Conservation (phyloP, 2,888 invertebrate genomes). For the Marronus borbonicus region DNA sequence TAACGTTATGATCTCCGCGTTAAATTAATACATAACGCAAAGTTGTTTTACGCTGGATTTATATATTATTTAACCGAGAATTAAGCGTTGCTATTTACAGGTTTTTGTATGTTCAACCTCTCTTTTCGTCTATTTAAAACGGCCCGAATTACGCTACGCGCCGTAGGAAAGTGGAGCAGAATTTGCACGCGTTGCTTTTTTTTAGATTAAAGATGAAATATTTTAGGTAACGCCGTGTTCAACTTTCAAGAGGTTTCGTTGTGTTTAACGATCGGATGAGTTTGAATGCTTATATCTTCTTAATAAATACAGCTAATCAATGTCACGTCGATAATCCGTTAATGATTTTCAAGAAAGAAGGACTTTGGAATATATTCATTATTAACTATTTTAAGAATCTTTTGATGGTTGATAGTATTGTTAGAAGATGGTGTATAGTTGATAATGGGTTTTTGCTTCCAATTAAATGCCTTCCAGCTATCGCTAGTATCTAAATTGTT, state of each 20-base stretch:
- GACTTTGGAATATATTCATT: too few relatives aligned
- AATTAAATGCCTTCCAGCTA: too few relatives aligned
- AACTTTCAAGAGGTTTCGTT: background rate
- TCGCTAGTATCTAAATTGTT: too few relatives aligned
- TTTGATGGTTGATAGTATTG: too few relatives aligned
- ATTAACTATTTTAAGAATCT: too few relatives aligned
- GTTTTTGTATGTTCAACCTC: background rate
- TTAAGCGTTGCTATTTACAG: slow-evolving; percentile 15
- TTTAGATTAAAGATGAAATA: slow-evolving; percentile 16
- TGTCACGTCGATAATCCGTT: too few relatives aligned
- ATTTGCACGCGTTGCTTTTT: slow-evolving; percentile 20
- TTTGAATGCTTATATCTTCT: background rate
- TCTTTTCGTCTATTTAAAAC: slow-evolving; percentile 39
- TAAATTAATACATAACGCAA: slow-evolving; percentile 31
- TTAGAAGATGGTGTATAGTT: too few relatives aligned
- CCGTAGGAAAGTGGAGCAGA: slow-evolving; percentile 37
- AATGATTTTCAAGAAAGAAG: too few relatives aligned
- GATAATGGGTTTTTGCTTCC: too few relatives aligned
- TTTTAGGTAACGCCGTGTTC: background rate
- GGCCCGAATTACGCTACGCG: slow-evolving; percentile 10
- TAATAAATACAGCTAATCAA: background rate
- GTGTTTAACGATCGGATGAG: background rate
- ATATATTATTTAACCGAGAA: slow-evolving; percentile 33
- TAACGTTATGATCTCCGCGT: slow-evolving; percentile 12
- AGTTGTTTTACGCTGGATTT: slow-evolving; percentile 4